phyloP scores from a whole-genome alignment of 2,888 invertebrate genomes.

The Eilema sororculum region DNA sequence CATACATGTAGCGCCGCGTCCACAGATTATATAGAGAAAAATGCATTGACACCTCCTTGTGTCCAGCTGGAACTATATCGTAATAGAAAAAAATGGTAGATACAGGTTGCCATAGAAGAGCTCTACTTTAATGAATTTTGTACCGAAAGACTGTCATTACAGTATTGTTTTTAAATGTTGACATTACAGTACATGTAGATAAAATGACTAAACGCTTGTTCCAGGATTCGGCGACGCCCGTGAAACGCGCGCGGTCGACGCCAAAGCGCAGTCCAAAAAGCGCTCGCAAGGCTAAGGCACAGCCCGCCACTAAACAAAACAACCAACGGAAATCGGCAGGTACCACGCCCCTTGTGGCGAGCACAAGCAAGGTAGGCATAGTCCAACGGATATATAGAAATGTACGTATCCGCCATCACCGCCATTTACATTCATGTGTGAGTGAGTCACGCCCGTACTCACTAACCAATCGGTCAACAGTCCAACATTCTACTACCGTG shows the following conservation, averaged over 20 bases:
- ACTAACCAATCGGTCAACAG: neutral
- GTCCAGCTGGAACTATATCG: too few species aligned
- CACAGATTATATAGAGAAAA: too few species aligned
- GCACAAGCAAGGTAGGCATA: constrained; percentile 87
- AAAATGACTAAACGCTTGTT: constrained; percentile 33
- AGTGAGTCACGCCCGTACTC: constrained; percentile 48
- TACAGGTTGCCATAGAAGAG: too few species aligned
- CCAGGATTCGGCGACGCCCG: constrained; percentile 72
- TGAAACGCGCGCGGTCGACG: constrained; percentile 73
- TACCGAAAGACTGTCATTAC: too few species aligned
- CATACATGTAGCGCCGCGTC: too few species aligned
- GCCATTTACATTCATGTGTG: constrained; percentile 77
- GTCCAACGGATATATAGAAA: constrained; percentile 87
- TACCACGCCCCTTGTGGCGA: constrained; percentile 80
- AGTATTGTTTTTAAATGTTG: too few species aligned
- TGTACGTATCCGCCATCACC: constrained; percentile 86
- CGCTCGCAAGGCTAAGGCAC: constrained; percentile 66
- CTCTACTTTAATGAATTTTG: too few species aligned
- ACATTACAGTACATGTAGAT: too few species aligned
- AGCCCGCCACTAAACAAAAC: constrained; percentile 61
- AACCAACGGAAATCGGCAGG: constrained; percentile 76
- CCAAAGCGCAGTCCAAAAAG: constrained; percentile 79
- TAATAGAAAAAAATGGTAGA: too few species aligned
- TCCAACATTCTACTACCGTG: neutral
- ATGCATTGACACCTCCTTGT: too few species aligned